These are phyloP conservation scores for Drosophila watanabei DNA, from an alignment of 1,140 invertebrate genomes.

Conservation along the genomic window DNA sequence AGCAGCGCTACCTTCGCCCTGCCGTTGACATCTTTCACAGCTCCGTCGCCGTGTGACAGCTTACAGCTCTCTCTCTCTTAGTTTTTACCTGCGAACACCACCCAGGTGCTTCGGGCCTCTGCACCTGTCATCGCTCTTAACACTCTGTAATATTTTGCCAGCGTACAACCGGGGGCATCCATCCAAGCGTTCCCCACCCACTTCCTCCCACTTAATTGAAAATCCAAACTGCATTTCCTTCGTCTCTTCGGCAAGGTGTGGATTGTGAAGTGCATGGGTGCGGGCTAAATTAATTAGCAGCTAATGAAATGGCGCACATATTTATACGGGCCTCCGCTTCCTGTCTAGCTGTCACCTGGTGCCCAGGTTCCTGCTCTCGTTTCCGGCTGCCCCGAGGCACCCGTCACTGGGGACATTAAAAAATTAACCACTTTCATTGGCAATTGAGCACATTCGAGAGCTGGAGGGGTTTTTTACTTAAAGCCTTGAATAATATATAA, in stretches of 20 bases:
- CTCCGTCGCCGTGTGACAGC: slow-evolving; percentile 48
- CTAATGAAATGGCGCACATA: slow-evolving; percentile 77
- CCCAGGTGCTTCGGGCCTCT: slow-evolving; percentile 24
- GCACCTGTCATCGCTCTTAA: slow-evolving; percentile 49
- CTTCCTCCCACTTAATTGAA: slow-evolving; percentile 64
- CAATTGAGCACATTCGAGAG: slow-evolving; percentile 61
- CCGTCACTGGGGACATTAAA: slow-evolving; percentile 27
- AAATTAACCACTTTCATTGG: slow-evolving; percentile 67
- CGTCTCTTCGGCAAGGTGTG: background rate
- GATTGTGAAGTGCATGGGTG: slow-evolving; percentile 11
- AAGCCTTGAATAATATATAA: background rate
- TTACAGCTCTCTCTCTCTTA: slow-evolving; percentile 48
- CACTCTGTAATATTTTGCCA: slow-evolving; percentile 46
- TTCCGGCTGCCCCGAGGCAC: slow-evolving; percentile 1
- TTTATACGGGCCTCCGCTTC: slow-evolving; percentile 50
- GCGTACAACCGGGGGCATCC: slow-evolving; percentile 1
- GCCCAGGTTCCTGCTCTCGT: background rate
- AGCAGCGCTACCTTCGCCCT: slow-evolving; percentile 19
- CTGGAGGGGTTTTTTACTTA: slow-evolving; percentile 1
- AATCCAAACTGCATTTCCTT: slow-evolving; percentile 50
- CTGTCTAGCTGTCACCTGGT: slow-evolving; percentile 33
- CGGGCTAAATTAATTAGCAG: slow-evolving; percentile 71
- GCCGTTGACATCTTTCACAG: slow-evolving; percentile 72
- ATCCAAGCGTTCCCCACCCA: background rate
- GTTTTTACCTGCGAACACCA: slow-evolving; percentile 20